Conservation (phyloP, 2,113 vertebrate genomes). For the Capreolus pygargus region DNA sequence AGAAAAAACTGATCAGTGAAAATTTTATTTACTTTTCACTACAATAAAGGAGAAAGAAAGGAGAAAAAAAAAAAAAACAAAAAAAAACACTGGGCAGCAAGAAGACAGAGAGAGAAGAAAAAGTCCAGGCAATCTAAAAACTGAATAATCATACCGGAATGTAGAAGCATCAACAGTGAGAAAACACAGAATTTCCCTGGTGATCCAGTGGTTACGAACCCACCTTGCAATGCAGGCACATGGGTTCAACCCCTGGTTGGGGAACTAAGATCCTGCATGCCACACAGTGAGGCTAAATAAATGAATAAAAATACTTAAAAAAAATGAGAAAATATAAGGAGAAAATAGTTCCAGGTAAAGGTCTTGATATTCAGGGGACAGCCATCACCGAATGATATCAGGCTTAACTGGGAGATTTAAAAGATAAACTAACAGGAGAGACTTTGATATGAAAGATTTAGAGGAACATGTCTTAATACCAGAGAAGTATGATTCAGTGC, state of each 20-base stretch:
- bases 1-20: neutral
- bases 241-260: neutral
- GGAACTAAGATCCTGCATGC: neutral
- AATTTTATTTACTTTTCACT: constrained; percentile 1
- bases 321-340: neutral
- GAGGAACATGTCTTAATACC: neutral
- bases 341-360: neutral
- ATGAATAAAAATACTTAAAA: neutral
- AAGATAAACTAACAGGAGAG: neutral
- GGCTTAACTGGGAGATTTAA: neutral
- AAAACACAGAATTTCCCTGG: neutral
- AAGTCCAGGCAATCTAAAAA: neutral
- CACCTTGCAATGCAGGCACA: neutral
- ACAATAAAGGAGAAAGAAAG: neutral
- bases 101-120: neutral
- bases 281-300: neutral
- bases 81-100: neutral
- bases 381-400: neutral
- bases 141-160: neutral
- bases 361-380: neutral
- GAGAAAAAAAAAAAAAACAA: too few relatives aligned
- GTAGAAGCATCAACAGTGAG: neutral
- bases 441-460: neutral
- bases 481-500: neutral
- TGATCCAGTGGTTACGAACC: neutral